Evolutionary conservation across 1,140 invertebrate genomes (phyloP), one percentile per base, ranked within the genome.

Genomic region (Brachionus asplanchnoidis): DNA sequence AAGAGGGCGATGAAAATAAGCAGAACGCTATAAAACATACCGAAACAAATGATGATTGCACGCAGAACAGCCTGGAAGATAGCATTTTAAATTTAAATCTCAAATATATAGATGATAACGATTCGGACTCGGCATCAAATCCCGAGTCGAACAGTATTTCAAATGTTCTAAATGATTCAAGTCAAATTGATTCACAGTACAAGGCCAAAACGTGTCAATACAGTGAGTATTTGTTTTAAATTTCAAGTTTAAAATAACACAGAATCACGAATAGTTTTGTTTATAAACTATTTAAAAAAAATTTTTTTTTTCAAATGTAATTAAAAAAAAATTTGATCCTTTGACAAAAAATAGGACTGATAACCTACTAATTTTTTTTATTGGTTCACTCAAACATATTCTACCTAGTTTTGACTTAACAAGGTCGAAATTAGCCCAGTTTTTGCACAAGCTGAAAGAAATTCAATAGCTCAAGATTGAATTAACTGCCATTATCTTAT

Each of bases 81-180:
- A 77, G 42, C 12, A 77, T 77, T 77, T 77, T 50, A 77, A 77
- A 77, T 36, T 77, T 77, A 28, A 46, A 77, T 50, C 32, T 77
- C 12, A 77, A 77, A 77, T 77, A 50, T 26, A 77, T 77, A 46
- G 73, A 77, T 46, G 73, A 77, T 50, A 77, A 77, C 20, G 73
- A 77, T 77, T 50, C 73, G n/a, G 73, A 77, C 50, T 77, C 73
- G 20, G 42, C 26, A 26, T 77, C 73, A 14, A 77, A 77, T 77
- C 0, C 17, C 26, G 46, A 77, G 20, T 14, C 7, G 11, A 77
- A 77, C 73, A 77, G 11, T 77, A 28, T 12, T 77, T 77, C 17
- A 77, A 36, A 50, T 17, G 40, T 42, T 17, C 1, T 11, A n/a
- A 73, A 40, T 73, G 17, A 53, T 23, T 50, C 44, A 36, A 77